Evolutionary conservation across 2,113 vertebrate genomes (phyloP), one percentile per base, ranked within the genome.

Genomic region (Elachura formosa): DNA sequence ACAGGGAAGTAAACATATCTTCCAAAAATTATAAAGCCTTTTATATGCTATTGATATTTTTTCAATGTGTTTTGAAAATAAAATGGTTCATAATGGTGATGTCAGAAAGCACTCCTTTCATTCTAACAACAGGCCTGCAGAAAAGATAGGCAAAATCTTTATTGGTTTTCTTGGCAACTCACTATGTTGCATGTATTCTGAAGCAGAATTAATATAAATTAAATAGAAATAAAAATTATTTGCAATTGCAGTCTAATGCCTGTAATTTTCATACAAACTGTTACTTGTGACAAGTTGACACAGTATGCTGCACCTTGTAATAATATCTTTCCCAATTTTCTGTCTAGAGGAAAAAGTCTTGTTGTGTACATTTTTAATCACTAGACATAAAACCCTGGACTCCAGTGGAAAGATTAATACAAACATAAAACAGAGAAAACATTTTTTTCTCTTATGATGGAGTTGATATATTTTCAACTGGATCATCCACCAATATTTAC

Each of bases 181-280:
- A 72, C 55, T 48, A 75, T 75, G 89, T 46, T 61, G 81, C 31
- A n/a, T 81, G 33, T 92, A 94, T 89, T 90, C 83, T 96, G 96
- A 94, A 94, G 87, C 55, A 83, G 52, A 96, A 93, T 96, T 96
- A 97, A 97, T 97, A 94, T 93, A 58, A 97, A 94, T 95, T 96
- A 96, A 96, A 97, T 64, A 95, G 87, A 96, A 97, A 94, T 97
- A 96, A 97, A 97, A 95, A 74, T 67, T 87, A 94, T 96, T 96
- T 96, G 92, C 77, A 48, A 84, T 82, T 96, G 45, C 33, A 89
- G 45, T 55, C 89, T 95, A 95, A 97, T 93, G 87, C 90, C 86
- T 96, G 34, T 81, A 94, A 97, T 98, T 98, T 97, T 96, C 95
- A 89, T 48, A 93, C 95, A 97, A 97, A 85, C 96, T 98, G 91